Evolutionary conservation across 2,797 vertebrate species (phyloP), one percentile per base, ranked within the genome.

Genomic region (Neosilurus hyrtlii): DNA sequence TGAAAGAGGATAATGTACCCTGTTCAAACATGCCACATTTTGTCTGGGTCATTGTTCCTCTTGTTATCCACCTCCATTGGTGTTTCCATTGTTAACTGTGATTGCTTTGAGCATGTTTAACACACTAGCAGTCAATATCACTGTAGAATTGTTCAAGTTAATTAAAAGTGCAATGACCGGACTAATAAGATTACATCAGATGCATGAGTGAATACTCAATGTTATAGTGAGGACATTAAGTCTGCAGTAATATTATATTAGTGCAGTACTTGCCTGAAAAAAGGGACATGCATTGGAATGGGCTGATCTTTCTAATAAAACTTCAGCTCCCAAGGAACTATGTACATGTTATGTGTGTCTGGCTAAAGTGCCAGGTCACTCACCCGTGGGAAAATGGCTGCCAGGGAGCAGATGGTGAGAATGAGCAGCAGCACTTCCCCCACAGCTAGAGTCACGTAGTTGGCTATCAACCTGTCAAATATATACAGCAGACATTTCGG

Each of bases 351-450:
- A 79, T 70, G 76, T 82, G 76, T 66, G 66, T 80, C 56, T 75
- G 35, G 71, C 43, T 57, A 57, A 15, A n/a, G 80, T 59, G 68
- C 79, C 43, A 37, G 81, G 84, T 71, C 24, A 92, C 94, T 94
- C 91, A 99, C 97, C 94, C 96, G 90, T 15, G 97, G 97, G 81
- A 98, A 98, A 89, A 99, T 96, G 91, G 97, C 97, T 0, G 97
- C 97, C 90, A 98, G 87, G 0, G 97, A 98, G 84, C 97, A 98
- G 90, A 97, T 71, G 0, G 97, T 99, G 88, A 99, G 92, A 85
- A 97, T 88, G 57, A 99, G 93, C 77, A 99, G 93, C 86, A 99
- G 89, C 74, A 96, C 73, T 86, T 98, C 96, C 37, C 97, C 97
- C 30, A 96, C 93, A 56, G 93, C 91, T 4, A 98, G 97, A 2